A percentile compares a stretch with the other conserved stretches of the same genome.
Conservation (phyloP, 2,797 vertebrate species). For the Channallabes apus region DNA sequence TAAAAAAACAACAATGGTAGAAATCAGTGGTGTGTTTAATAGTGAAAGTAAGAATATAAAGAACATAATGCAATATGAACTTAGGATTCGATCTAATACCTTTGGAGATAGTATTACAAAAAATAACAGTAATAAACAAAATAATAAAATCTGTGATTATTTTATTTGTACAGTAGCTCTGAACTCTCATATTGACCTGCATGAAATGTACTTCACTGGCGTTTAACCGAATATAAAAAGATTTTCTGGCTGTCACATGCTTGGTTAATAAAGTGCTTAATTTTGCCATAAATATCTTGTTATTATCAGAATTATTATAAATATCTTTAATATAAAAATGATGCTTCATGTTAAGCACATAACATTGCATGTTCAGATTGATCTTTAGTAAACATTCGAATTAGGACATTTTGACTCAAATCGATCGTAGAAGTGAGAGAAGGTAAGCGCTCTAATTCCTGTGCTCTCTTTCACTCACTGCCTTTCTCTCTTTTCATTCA, state of each 20-base stretch:
- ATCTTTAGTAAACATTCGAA: neutral
- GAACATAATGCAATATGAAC: no score
- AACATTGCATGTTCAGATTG: neutral
- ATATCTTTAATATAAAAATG: neutral
- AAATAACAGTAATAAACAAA: neutral
- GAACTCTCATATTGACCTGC: neutral
- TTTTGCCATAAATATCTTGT: neutral
- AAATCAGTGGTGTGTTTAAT: no score
- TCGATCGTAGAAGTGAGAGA: neutral
- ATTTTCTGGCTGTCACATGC: neutral
- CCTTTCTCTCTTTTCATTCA: constrained; percentile 1
- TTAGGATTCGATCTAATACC: no score
- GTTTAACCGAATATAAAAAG: no score
- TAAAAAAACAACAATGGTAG: no score
- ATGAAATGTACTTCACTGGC: no score
- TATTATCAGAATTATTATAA: neutral
- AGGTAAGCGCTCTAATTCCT: neutral
- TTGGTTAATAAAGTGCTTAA: neutral
- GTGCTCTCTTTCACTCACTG: neutral
- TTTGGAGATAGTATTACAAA: no score
- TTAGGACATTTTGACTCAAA: neutral
- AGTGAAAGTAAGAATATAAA: no score
- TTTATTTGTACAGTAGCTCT: neutral
- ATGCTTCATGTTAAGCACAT: neutral
- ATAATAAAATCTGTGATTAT: neutral